Evolutionary conservation across 1,140 invertebrate species (phyloP), one percentile per base, ranked within the genome.

Genomic region (Zaprionus lachaisei): DNA sequence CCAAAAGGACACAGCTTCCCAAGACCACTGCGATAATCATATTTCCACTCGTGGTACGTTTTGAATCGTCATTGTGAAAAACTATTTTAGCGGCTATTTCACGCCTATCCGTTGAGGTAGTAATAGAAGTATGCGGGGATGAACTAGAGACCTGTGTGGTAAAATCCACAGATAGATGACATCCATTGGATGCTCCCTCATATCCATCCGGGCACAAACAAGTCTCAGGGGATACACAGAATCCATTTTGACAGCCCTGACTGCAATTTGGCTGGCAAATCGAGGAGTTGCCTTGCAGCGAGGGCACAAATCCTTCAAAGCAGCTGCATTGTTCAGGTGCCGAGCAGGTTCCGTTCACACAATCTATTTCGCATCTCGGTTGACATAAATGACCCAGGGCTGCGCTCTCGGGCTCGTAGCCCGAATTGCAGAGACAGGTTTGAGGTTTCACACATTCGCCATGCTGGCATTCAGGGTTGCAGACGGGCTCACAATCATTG

Each of bases 191-290:
- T 1, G 54, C 47, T 12, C 12, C 28, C 26, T 64, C 70, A 17
- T 61, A 84, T 7, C 62, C 78, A 17, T 22, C 4, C 20, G 14
- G 24, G 67, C 94, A 95, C 0, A 58, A 55, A 57, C 95, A 95
- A 1, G 75, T 78, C 38, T 94, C 93, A 0, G 95, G 94, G 1
- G 83, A 93, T 14, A 92, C 93, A 75, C 95, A 96, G 14, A 92
- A 92, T 1, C 94, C 94, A 72, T 94, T 92, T 5, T 82, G 81
- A 77, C 95, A 96, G 28, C 92, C 93, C 6, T 92, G 85, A 2
- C 81, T 85, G 70, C 96, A 96, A 17, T 86, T 76, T 0, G 95
- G 94, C 0, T 91, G 31, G 71, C 95, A 96, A 17, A n/a, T 44
- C 5, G 68, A 55, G 12, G 31, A 26, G 12, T 49, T 65, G 0